These are phyloP conservation scores for Gymnoscopelus braueri DNA, from an alignment of 2,797 vertebrate species.

Conservation along the genomic window DNA sequence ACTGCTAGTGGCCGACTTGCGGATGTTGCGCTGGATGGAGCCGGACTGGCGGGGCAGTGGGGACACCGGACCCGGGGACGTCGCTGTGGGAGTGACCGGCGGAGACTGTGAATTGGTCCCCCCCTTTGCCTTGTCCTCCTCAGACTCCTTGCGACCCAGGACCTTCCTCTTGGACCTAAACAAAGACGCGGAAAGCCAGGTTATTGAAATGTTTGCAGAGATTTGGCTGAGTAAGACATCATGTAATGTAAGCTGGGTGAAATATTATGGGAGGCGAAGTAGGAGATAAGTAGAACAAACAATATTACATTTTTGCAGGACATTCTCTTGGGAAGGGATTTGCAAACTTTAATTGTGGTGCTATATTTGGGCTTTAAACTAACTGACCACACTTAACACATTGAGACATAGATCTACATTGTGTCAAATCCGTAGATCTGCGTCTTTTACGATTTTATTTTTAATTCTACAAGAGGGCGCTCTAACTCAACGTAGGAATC, in stretches of 20 bases:
- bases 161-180: constrained; percentile 96
- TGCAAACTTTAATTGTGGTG: constrained; percentile 9
- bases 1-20: constrained; percentile 95
- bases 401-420: too few relatives aligned
- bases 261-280: background rate
- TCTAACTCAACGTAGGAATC: too few relatives aligned
- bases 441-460: too few relatives aligned
- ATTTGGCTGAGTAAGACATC: background rate
- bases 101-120: constrained; percentile 63
- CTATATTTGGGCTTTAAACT: constrained; percentile 9
- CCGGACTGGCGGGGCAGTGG: constrained; percentile 83
- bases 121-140: constrained; percentile 87
- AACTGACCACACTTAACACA: constrained; percentile 19
- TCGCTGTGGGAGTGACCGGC: constrained; percentile 50
- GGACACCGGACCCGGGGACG: constrained; percentile 62
- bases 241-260: constrained; percentile 16
- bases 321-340: constrained; percentile 19
- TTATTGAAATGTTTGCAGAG: constrained; percentile 13
- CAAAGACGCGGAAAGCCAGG: constrained; percentile 6
- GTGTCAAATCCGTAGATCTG: too few relatives aligned
- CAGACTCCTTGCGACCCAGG: constrained; percentile 94
- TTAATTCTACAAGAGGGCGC: too few relatives aligned
- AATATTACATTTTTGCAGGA: constrained; percentile 15
- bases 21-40: constrained; percentile 92
- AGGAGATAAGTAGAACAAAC: constrained; percentile 8